Percentiles rank a stretch among this genome's conserved stretches.
Evolutionary conservation across 2,113 vertebrate species (phyloP).

Genomic region (Chaetura pelagica): DNA sequence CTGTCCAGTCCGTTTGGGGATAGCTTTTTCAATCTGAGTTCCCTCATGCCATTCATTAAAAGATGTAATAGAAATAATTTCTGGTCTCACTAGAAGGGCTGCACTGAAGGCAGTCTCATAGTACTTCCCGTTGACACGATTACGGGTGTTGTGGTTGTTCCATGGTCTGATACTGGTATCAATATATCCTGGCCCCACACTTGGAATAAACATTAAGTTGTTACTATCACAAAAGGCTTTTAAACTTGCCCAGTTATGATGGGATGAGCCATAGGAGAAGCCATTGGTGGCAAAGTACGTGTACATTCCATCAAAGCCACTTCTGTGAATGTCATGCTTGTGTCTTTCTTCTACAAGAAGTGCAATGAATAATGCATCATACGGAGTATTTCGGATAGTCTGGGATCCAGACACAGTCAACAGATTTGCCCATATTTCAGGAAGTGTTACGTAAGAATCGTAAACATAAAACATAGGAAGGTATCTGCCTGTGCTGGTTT

Average conservation of each 20-base stretch:
- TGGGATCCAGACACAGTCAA: constrained; percentile 84
- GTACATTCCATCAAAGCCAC: constrained; percentile 95
- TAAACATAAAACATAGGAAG: constrained; percentile 96
- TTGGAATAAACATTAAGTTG: constrained; percentile 92
- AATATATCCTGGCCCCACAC: constrained; percentile 94
- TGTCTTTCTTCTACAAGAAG: constrained; percentile 95
- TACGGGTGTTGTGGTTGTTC: constrained; percentile 94
- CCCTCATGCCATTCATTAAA: constrained; percentile 99
- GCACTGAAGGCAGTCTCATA: constrained; percentile 90
- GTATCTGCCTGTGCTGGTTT: constrained; percentile 82
- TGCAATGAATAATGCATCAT: constrained; percentile 91
- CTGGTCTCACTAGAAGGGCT: constrained; percentile 84
- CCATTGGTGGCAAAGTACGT: constrained; percentile 98
- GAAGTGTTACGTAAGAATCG: constrained; percentile 92
- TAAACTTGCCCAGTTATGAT: constrained; percentile 89
- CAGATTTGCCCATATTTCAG: constrained; percentile 90
- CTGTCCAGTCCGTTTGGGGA: constrained; percentile 85
- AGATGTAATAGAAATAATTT: constrained; percentile 93
- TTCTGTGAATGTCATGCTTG: constrained; percentile 86
- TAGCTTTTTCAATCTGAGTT: constrained; percentile 94
- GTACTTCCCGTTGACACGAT: constrained; percentile 94
- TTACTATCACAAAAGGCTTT: constrained; percentile 91
- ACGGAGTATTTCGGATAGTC: constrained; percentile 87
- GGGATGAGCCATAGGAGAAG: constrained; percentile 95
- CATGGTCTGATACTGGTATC: constrained; percentile 95